Percentiles rank a stretch among this genome's conserved stretches.
These are phyloP conservation scores for Drosophila neutralis DNA, from an alignment of 2,888 invertebrate species.

Conservation along the genomic window DNA sequence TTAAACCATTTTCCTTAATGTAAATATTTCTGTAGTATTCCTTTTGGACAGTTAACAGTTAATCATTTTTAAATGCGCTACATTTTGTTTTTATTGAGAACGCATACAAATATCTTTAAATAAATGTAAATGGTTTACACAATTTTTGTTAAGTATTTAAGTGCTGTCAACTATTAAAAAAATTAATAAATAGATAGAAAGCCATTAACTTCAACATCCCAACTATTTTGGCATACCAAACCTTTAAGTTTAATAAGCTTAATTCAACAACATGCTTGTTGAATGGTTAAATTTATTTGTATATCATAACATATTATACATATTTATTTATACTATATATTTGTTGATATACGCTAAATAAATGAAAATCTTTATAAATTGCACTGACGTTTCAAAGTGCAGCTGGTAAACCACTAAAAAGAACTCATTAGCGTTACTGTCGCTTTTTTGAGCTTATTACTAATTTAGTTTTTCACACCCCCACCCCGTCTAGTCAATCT, in stretches of 20 bases:
- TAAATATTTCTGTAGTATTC: not conserved
- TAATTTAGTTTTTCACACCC: conserved; percentile 12
- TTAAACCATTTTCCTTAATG: not conserved
- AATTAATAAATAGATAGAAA: not conserved
- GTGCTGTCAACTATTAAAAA: not conserved
- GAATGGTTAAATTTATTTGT: not conserved
- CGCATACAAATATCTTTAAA: not conserved
- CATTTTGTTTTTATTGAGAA: not conserved
- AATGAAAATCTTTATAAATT: not conserved
- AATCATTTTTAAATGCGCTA: not conserved
- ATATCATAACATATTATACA: not conserved
- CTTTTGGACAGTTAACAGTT: not conserved
- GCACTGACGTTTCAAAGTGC: not conserved
- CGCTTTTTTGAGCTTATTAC: conserved; percentile 8
- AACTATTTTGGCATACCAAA: not conserved
- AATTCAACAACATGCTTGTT: not conserved
- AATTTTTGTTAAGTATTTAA: not conserved
- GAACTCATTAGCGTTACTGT: not conserved
- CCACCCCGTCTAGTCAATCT: conserved; percentile 11
- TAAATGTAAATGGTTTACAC: not conserved
- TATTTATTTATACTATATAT: no score
- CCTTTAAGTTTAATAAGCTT: not conserved
- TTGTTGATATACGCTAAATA: no score
- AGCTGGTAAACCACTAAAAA: not conserved
- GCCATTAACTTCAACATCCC: not conserved